Conservation (phyloP, 2,113 vertebrate species). For the Gymnocephalus cernua region DNA sequence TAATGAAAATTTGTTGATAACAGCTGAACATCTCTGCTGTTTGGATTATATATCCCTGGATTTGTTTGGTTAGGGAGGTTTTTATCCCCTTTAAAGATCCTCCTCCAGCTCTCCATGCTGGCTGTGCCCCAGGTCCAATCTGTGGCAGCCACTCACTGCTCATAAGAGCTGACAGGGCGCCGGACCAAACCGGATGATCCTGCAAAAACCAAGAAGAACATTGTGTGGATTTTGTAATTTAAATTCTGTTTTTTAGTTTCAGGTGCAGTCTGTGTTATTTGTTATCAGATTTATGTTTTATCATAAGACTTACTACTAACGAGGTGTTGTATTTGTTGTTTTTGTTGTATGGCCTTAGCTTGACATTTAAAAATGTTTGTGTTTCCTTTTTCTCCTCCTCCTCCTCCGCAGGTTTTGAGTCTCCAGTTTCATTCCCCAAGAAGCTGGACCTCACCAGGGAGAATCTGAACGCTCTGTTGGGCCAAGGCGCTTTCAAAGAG, state of each 20-base stretch:
- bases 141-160: slow-evolving; percentile 59
- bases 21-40: slow-evolving; percentile 60
- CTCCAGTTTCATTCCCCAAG: slow-evolving; percentile 66
- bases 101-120: slow-evolving; percentile 67
- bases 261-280: slow-evolving; percentile 15
- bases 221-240: slow-evolving; percentile 17
- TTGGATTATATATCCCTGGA: slow-evolving; percentile 73
- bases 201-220: slow-evolving; percentile 33
- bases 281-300: background rate
- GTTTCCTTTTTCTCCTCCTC: background rate
- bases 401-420: slow-evolving; percentile 61
- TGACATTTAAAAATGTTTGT: background rate
- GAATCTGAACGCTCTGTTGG: slow-evolving; percentile 84
- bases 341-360: background rate
- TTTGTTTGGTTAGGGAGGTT: slow-evolving; percentile 71
- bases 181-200: slow-evolving; percentile 55
- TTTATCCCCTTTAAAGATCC: slow-evolving; percentile 76
- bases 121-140: slow-evolving; percentile 65
- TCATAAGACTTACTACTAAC: background rate
- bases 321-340: background rate
- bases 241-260: slow-evolving; percentile 17
- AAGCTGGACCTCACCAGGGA: slow-evolving; percentile 87
- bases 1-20: slow-evolving; percentile 64
- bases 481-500: slow-evolving; percentile 82
- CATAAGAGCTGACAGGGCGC: slow-evolving; percentile 58